A percentile compares a stretch with the other conserved stretches of the same genome.
phyloP scores from a whole-genome alignment of 64 coral and sea anemone genomes.

The Porites lutea region DNA sequence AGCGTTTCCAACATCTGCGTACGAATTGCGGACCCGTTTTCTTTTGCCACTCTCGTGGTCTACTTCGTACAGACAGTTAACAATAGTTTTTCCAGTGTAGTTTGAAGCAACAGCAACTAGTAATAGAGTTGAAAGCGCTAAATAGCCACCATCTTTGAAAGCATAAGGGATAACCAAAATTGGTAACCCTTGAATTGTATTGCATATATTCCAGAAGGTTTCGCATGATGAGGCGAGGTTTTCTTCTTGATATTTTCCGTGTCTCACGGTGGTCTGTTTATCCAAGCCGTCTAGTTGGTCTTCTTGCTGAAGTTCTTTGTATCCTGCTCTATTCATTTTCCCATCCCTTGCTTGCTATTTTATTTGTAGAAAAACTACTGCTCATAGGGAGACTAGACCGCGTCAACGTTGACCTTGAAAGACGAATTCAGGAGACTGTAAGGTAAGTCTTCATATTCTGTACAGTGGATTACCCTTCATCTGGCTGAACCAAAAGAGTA shows the following conservation, averaged over 20 bases:
- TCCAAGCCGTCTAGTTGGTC: not conserved
- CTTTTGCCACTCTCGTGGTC: constrained; percentile 47
- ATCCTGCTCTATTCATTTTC: not conserved
- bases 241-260: not conserved
- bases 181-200: constrained; percentile 97
- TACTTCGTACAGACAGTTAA: constrained; percentile 80
- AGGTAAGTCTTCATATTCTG: too few relatives aligned
- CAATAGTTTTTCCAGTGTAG: constrained; percentile 87
- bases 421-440: too few relatives aligned
- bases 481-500: not conserved
- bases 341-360: too few relatives aligned
- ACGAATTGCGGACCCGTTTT: constrained; percentile 80
- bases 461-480: too few relatives aligned
- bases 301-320: not conserved
- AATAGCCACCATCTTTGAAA: constrained; percentile 76
- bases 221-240: constrained; percentile 84
- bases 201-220: constrained; percentile 97
- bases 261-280: too few relatives aligned
- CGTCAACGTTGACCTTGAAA: too few relatives aligned
- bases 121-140: constrained; percentile 69
- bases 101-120: constrained; percentile 81
- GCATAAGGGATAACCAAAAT: constrained; percentile 93
- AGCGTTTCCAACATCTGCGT: constrained; percentile 82
- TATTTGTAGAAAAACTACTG: too few relatives aligned
- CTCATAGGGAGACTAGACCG: too few relatives aligned